Evolutionary conservation across 2,113 vertebrate species (phyloP), one percentile per base, ranked within the genome.

Genomic region (Sardina pilchardus): DNA sequence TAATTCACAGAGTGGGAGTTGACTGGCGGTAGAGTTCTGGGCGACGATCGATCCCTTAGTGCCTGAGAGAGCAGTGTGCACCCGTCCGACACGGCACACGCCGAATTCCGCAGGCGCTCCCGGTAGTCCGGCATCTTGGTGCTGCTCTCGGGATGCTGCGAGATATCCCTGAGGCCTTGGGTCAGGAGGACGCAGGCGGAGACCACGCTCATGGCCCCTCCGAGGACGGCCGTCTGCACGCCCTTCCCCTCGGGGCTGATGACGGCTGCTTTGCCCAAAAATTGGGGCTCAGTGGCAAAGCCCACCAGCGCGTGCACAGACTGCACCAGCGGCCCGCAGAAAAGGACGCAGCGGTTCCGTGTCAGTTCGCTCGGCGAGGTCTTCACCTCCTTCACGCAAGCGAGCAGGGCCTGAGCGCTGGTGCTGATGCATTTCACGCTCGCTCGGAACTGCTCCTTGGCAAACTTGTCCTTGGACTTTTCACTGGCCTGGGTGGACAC

Each of bases 1-100:
- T 98, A 99, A 97, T 97, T 99, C 97, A 98, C 97, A 98, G 97
- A 96, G 96, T 99, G 98, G 92, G 96, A 97, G 95, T 98, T 98
- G 93, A 98, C 96, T 91, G 98, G 97, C 93, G 97, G 98, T 94
- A 99, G 96, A 94, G 98, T 98, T 95, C 98, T 95, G 84, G 98
- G 98, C 83, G 98, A 99, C 82, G 97, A 98, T 89, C 98, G 96
- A 92, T 99, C 98, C 94, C 98, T 93, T 93, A 99, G 96, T 89
- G 98, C 98, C 96, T 99, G 98, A 92, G 98, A 99, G 93, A 99
- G 96, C 95, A 99, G 95, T 67, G 97, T 98, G 95, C 98, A 99
- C 88, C 98, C 98, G 83, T 99, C 98, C 0, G 98, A 98, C 90
- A 99, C 96, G 24, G 98, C 98, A 42, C 97, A 98, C 75, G 98